These are phyloP conservation scores for Cynopterus brachyotis DNA, from an alignment of 2,113 vertebrate species.

Conservation along the genomic window DNA sequence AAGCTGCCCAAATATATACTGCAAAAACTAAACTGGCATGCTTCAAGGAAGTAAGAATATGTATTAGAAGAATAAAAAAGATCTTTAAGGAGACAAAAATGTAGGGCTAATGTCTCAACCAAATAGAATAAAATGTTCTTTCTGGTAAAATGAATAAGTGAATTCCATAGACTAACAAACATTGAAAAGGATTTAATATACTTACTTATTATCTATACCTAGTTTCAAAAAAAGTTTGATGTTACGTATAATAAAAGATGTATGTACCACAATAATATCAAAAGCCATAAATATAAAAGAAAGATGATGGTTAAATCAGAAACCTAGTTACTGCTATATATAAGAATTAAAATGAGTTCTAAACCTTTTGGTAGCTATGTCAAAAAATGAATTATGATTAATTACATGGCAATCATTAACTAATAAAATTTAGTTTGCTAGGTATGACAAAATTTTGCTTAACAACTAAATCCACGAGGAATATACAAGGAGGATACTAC, in stretches of 20 bases:
- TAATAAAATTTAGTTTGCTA: conserved; percentile 11
- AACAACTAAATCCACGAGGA: background rate
- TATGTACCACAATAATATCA: background rate
- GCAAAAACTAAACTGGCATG: background rate
- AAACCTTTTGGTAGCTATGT: conserved; percentile 4
- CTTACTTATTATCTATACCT: background rate
- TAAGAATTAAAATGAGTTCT: background rate
- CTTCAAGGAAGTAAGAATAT: background rate
- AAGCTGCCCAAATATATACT: background rate
- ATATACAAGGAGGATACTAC: background rate
- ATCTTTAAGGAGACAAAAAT: background rate
- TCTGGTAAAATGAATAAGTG: background rate
- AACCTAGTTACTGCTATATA: background rate
- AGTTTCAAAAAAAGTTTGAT: conserved; percentile 17
- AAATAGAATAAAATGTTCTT: background rate
- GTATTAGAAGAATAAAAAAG: background rate
- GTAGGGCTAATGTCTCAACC: background rate
- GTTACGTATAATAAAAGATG: conserved; percentile 2
- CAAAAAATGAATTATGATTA: conserved; percentile 29
- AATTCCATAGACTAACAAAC: background rate
- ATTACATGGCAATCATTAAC: background rate
- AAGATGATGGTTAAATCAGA: background rate
- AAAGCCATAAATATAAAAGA: conserved; percentile 30
- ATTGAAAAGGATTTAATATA: conserved; percentile 5
- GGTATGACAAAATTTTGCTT: background rate